Evolutionary conservation across 2,888 invertebrate species (phyloP), one percentile per base, ranked within the genome.

Genomic region (Biston stratarius): DNA sequence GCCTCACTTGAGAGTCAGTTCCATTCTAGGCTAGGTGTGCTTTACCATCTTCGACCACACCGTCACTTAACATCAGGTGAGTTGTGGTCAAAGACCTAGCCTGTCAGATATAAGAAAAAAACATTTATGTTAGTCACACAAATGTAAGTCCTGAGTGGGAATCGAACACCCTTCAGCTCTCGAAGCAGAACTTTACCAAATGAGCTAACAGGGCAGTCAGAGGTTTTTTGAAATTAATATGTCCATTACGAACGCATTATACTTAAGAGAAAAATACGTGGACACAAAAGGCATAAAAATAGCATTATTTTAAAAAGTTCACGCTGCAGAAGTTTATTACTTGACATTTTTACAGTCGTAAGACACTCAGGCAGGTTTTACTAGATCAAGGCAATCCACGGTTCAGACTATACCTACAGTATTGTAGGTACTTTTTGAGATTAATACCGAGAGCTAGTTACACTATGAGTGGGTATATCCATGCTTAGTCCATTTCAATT

Each of bases 351-450:
- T 77, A 73, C 67, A 60, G 62, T 64, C 65, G 65, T 69, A 72
- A 61, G 68, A 57, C 69, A 60, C 49, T 70, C 45, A 62, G 64
- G 75, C 62, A 72, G 71, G 75, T 73, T 70, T 78, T 77, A 83
- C 76, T 83, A 80, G 83, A 83, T 82, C 83, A 83, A 83, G 83
- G 83, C 69, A 69, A 83, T 65, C 82, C 64, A 74, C 77, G 73
- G 70, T 60, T 69, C 12, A 48, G 63, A 10, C 15, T 36, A 47
- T 52, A 61, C 24, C 14, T 56, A 38, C 69, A 33, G 55, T 40
- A 69, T 70, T 71, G 66, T 74, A 71, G 70, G 62, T 67, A 69
- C 48, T 59, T 42, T 58, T 67, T 61, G 36, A 51, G 64, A 45
- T 61, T 64, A 24, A 62, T 40, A 36, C 34, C 2, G 33, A 24